Conservation (phyloP, 2,888 invertebrate genomes). For the Phortica okadai region DNA sequence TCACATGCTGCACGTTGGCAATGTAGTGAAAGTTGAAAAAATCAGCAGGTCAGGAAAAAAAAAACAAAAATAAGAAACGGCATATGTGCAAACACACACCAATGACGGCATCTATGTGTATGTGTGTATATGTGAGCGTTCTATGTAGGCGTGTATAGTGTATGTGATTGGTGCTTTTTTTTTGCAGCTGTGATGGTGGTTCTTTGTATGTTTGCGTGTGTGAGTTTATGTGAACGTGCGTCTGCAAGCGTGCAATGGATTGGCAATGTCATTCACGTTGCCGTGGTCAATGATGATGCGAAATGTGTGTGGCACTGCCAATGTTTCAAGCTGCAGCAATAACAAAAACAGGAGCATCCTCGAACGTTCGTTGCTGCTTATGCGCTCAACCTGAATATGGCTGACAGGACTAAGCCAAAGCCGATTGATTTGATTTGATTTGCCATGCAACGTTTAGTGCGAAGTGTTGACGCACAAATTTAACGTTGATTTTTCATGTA, state of each 20-base stretch:
- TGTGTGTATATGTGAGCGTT: conserved; percentile 14
- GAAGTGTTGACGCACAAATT: conserved; percentile 18
- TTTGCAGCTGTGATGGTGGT: neutral
- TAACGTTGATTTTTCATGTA: neutral
- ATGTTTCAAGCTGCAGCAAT: neutral
- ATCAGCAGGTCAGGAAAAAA: neutral
- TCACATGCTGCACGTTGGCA: neutral
- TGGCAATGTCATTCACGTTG: neutral
- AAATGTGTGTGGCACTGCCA: neutral
- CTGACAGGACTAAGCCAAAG: conserved; percentile 54
- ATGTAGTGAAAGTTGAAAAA: neutral
- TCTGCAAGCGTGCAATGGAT: conserved; percentile 37
- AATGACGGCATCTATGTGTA: conserved; percentile 12
- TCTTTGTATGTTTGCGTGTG: neutral
- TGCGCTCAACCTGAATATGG: conserved; percentile 8
- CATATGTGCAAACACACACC: neutral
- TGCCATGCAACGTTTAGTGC: conserved; percentile 63
- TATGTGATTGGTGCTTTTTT: neutral
- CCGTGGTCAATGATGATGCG: neutral
- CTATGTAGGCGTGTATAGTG: neutral
- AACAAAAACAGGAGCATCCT: neutral
- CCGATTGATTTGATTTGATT: conserved; percentile 69
- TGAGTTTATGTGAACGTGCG: conserved; percentile 28
- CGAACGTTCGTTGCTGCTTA: conserved; percentile 7
- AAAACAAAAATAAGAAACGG: neutral